Percentiles rank a stretch among this genome's conserved stretches.
Evolutionary conservation across 2,888 invertebrate genomes (phyloP).

Genomic region (Microctonus aethiopoides): DNA sequence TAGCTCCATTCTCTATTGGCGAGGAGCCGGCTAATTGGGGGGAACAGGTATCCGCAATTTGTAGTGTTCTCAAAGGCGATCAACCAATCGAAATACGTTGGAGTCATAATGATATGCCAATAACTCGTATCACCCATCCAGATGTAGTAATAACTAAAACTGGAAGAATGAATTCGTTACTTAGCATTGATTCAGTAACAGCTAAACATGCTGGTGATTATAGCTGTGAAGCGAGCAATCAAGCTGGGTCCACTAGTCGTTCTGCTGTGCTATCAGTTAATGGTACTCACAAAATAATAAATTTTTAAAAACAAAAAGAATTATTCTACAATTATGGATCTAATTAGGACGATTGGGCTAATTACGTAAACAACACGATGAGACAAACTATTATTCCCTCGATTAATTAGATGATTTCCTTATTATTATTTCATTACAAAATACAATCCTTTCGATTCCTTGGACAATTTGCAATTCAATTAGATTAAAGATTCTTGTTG

Average conservation of each 20-base stretch:
- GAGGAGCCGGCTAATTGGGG: slow-evolving; percentile 81
- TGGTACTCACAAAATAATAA: slow-evolving; percentile 59
- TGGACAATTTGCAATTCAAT: slow-evolving; percentile 7
- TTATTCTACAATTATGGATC: not conserved
- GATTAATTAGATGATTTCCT: not conserved
- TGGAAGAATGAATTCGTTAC: slow-evolving; percentile 62
- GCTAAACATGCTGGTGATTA: slow-evolving; percentile 68
- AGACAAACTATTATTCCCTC: slow-evolving; percentile 9
- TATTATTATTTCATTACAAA: not conserved
- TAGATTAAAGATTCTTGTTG: not conserved
- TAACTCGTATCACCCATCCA: slow-evolving; percentile 51
- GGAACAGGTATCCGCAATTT: slow-evolving; percentile 79
- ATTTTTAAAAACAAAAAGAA: too few species aligned
- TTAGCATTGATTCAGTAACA: slow-evolving; percentile 67
- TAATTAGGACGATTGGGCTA: not conserved
- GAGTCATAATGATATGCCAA: slow-evolving; percentile 68
- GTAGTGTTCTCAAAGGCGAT: slow-evolving; percentile 83
- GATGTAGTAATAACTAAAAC: slow-evolving; percentile 58
- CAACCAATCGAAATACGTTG: slow-evolving; percentile 80
- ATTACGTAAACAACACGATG: slow-evolving; percentile 8
- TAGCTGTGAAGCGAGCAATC: slow-evolving; percentile 68
- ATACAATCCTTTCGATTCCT: not conserved
- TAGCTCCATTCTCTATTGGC: slow-evolving; percentile 76
- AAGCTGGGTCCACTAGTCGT: slow-evolving; percentile 67
- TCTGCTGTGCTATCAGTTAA: slow-evolving; percentile 68